These are phyloP conservation scores for Drosophila macrospina DNA, from an alignment of 2,888 invertebrate species.

Conservation along the genomic window DNA sequence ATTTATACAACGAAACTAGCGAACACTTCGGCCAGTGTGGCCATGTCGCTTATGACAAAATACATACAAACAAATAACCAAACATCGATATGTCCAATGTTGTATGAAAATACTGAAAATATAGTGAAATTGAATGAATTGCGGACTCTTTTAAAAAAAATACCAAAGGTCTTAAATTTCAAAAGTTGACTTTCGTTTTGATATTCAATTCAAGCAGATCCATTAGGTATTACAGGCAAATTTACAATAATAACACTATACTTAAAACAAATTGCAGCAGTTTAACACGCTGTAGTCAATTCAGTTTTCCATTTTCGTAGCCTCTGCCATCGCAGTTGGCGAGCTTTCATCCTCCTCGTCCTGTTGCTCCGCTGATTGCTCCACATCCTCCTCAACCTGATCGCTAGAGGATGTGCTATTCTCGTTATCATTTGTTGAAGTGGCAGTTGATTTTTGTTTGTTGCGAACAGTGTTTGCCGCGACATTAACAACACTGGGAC, in stretches of 20 bases:
- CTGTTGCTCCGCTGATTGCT: slow-evolving; percentile 14
- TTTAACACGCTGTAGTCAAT: slow-evolving; percentile 9
- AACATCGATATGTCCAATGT: not conserved
- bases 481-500: slow-evolving; percentile 40
- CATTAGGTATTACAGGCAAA: slow-evolving; percentile 21
- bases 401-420: not conserved
- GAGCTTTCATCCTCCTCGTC: slow-evolving; percentile 37
- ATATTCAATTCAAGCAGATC: not conserved
- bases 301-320: slow-evolving; percentile 28
- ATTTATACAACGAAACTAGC: slow-evolving; percentile 25
- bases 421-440: not conserved
- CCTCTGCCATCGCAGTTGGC: not conserved
- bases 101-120: not conserved
- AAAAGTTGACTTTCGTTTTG: not conserved
- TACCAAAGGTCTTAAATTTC: slow-evolving; percentile 3
- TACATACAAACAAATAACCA: not conserved
- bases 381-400: slow-evolving; percentile 20
- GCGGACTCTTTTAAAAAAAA: slow-evolving; percentile 6
- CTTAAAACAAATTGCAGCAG: slow-evolving; percentile 29
- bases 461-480: not conserved
- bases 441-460: not conserved
- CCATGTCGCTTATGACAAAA: not conserved
- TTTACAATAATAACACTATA: slow-evolving; percentile 26
- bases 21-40: slow-evolving; percentile 5
- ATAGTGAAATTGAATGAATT: not conserved